A percentile compares a stretch with the other conserved stretches of the same genome.
phyloP scores from a whole-genome alignment of 1,140 invertebrate species.

The Drosophila arizonae region DNA sequence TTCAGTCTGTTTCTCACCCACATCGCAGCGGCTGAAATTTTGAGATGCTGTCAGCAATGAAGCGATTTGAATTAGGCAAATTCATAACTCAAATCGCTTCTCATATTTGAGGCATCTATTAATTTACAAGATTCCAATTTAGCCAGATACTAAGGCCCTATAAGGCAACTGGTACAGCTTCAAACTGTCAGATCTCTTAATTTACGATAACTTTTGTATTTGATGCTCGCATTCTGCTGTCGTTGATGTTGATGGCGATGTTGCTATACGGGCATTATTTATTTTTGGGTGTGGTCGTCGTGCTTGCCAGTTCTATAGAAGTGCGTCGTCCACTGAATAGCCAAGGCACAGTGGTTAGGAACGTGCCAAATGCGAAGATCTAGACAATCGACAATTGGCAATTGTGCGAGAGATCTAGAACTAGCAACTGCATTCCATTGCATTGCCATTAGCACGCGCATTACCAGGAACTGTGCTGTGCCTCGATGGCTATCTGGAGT shows the following conservation, averaged over 20 bases:
- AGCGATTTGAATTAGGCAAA: conserved; percentile 18
- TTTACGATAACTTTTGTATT: conserved; percentile 63
- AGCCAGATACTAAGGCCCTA: conserved; percentile 29
- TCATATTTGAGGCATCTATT: conserved; percentile 59
- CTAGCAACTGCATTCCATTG: conserved; percentile 11
- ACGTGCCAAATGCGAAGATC: conserved; percentile 43
- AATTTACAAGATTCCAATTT: conserved; percentile 67
- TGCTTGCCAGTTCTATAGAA: conserved; percentile 37
- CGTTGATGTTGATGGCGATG: conserved; percentile 21
- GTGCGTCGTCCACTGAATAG: conserved; percentile 1
- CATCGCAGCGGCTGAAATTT: neutral
- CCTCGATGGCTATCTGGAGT: conserved; percentile 8
- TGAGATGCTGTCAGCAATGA: conserved; percentile 16
- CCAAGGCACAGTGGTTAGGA: conserved; percentile 28
- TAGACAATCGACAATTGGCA: conserved; percentile 15
- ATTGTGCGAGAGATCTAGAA: conserved; percentile 20
- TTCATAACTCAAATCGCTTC: conserved; percentile 45
- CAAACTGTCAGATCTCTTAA: conserved; percentile 61
- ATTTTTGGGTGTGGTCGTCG: conserved; percentile 58
- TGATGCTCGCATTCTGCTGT: conserved; percentile 39
- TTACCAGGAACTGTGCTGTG: conserved; percentile 31
- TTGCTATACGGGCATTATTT: conserved; percentile 5
- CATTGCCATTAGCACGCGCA: conserved; percentile 47
- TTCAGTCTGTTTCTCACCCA: neutral
- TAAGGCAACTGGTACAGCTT: conserved; percentile 42